Evolutionary conservation across 2,113 vertebrate species (phyloP).

Genomic region (Sisor rabdophorus): DNA sequence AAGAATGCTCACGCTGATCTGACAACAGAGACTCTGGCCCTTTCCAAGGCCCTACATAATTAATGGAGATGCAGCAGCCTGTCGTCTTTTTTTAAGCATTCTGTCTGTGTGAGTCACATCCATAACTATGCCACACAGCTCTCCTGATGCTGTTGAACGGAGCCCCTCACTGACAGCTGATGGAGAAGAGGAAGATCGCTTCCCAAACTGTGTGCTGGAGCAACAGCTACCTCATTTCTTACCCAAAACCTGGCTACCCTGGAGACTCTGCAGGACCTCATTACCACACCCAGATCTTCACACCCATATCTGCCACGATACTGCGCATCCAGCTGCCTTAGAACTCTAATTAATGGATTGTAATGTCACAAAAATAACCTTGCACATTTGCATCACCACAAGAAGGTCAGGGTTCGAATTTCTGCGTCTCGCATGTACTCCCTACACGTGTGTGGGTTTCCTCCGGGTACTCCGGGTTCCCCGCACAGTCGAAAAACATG

Average conservation of each 20-base stretch:
- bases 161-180: conserved; percentile 4
- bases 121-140: conserved; percentile 17
- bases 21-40: conserved; percentile 59
- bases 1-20: conserved; percentile 54
- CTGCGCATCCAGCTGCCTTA: background rate
- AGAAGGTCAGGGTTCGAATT: no score
- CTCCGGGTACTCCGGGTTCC: no score
- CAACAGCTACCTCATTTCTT: background rate
- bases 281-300: background rate
- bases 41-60: conserved; percentile 66
- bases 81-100: conserved; percentile 59
- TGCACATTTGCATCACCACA: no score
- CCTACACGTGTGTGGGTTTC: no score
- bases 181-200: background rate
- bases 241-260: conserved; percentile 14
- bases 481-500: no score
- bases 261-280: background rate
- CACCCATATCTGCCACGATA: background rate
- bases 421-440: no score
- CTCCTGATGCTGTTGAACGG: conserved; percentile 12
- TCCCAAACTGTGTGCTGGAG: background rate
- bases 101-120: conserved; percentile 32
- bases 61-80: conserved; percentile 61
- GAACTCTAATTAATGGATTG: background rate
- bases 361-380: background rate